Base-by-base conservation (phyloP, 2,113 vertebrate genomes). In the Esox niger region DNA sequence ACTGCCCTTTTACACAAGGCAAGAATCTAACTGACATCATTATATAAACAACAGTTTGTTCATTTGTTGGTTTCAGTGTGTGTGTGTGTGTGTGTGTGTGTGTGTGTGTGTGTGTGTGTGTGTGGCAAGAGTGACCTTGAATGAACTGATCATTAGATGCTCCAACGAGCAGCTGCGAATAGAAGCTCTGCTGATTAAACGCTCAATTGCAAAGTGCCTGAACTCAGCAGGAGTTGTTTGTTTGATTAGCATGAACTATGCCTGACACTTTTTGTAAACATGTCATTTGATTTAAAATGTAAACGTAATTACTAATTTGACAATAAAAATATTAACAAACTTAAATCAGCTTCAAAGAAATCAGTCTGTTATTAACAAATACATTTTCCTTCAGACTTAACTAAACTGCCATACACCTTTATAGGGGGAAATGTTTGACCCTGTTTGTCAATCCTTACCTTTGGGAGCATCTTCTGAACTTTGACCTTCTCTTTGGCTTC, bases 401-500 rank as follows among this genome's bases (percentile, higher is more conserved):
- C 11, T 15, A 10, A 43, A 43, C 38, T 1, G 3, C 13, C 38
- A 43, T 43, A 43, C 38, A 43, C 1, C 13, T 43, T 17, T 43
- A 43, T 17, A 43, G 38, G 17, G 5, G 15, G 3, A 17, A 3
- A 43, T 17, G 15, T 43, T n/a, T 43, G 38, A 43, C 38, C 17
- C 17, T 15, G 5, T 15, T 43, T 15, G 17, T 5, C 1, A 6
- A 17, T 10, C 13, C 38, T 27, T 75, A 88, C 89, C 84, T 88
- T 89, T 35, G 82, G 81, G 29, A 90, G 76, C 43, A 86, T 69
- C 58, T 88, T 90, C 56, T 89, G 87, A 20, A 88, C 73, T 66
- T 86, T 86, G 62, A 69, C 66, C 21, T 86, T 54, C 27, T 89
- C 89, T 32, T 82, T 88, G 60, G 80, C 85, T 30, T 89, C 88